A percentile compares a stretch with the other conserved stretches of the same genome.
phyloP scores from a whole-genome alignment of 2,888 invertebrate genomes.

The Melieria picta region DNA sequence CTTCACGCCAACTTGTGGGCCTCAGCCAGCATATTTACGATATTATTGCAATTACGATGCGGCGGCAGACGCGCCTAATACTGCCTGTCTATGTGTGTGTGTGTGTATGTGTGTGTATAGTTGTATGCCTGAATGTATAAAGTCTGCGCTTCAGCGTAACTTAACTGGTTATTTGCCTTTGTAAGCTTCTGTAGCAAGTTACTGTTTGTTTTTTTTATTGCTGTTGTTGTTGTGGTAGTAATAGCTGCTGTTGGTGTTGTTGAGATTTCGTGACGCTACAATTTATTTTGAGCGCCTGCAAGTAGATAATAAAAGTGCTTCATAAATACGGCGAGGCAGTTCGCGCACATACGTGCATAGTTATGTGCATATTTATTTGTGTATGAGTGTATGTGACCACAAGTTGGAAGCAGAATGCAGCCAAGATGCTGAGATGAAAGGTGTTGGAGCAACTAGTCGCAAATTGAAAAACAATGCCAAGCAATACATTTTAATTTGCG shows the following conservation, averaged over 20 bases:
- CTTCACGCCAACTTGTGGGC: too few species aligned
- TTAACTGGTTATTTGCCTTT: background rate
- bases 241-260: background rate
- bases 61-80: background rate
- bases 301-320: background rate
- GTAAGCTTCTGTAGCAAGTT: background rate
- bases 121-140: background rate
- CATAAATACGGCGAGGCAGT: background rate
- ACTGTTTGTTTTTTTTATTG: background rate
- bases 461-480: too few species aligned
- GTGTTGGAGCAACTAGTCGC: too few species aligned
- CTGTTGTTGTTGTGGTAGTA: background rate
- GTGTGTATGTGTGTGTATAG: slow-evolving; percentile 14
- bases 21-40: too few species aligned
- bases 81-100: slow-evolving; percentile 8
- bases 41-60: background rate
- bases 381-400: background rate
- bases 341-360: background rate
- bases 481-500: too few species aligned
- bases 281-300: too few species aligned
- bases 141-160: background rate
- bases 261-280: background rate
- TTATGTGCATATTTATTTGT: background rate
- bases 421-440: too few species aligned
- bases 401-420: too few species aligned